phyloP scores from a whole-genome alignment of 1,140 invertebrate genomes.

The Hylyphantes graminicola region DNA sequence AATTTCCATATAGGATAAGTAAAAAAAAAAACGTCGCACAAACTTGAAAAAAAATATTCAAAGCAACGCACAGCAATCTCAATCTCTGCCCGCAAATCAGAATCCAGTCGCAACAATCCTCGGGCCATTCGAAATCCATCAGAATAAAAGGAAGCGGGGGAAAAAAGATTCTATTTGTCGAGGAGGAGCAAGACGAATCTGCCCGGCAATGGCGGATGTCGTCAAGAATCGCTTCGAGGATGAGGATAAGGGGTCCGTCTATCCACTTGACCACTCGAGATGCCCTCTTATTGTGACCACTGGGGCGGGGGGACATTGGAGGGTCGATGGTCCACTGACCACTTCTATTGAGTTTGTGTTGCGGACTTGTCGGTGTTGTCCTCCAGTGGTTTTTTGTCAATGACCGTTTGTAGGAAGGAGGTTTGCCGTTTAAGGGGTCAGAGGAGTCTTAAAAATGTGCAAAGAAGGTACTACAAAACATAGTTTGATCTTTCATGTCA shows the following conservation, averaged over 20 bases:
- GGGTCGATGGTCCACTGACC: background rate
- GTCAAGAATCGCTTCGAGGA: background rate
- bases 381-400: background rate
- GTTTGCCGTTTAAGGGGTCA: no score
- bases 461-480: no score
- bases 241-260: background rate
- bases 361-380: background rate
- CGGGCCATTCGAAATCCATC: slow-evolving; percentile 23
- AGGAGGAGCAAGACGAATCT: background rate
- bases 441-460: no score
- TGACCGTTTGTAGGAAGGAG: no score
- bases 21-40: background rate
- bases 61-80: background rate
- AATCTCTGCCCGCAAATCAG: no score
- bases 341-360: background rate
- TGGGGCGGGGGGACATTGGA: background rate
- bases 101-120: background rate
- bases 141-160: background rate
- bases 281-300: slow-evolving; percentile 26
- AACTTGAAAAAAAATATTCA: background rate
- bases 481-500: no score
- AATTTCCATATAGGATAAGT: no score
- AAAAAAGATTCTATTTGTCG: background rate
- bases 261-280: slow-evolving; percentile 30
- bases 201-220: background rate